Conservation (phyloP, 1,140 invertebrate species). For the Drosophila sulfurigaster region DNA sequence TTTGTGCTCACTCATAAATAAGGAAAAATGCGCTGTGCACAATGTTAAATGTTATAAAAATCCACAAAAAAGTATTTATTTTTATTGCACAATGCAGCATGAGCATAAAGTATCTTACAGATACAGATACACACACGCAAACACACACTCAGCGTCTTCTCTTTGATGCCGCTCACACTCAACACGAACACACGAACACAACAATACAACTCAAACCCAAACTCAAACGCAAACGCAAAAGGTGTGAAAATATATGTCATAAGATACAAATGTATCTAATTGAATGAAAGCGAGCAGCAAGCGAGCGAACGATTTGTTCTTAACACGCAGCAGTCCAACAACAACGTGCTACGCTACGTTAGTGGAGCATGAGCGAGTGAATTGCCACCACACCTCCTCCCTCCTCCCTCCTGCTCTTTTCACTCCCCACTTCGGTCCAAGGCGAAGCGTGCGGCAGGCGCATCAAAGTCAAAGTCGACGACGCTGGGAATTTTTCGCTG, state of each 20-base stretch:
- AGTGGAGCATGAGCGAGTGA: slow-evolving; percentile 31
- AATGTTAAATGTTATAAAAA: slow-evolving; percentile 78
- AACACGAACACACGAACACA: slow-evolving; percentile 10
- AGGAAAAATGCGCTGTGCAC: slow-evolving; percentile 64
- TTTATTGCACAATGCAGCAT: slow-evolving; percentile 75
- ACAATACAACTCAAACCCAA: slow-evolving; percentile 7
- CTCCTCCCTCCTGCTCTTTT: no score
- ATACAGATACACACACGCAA: slow-evolving; percentile 54
- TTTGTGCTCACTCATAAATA: slow-evolving; percentile 67
- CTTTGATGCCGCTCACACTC: slow-evolving; percentile 31
- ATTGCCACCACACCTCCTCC: neutral
- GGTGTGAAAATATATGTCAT: slow-evolving; percentile 83
- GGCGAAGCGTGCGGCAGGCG: slow-evolving; percentile 57
- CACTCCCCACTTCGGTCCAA: slow-evolving; percentile 13
- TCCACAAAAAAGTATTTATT: slow-evolving; percentile 73
- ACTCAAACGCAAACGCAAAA: slow-evolving; percentile 54
- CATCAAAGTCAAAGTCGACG: slow-evolving; percentile 78
- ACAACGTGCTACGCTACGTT: slow-evolving; percentile 16
- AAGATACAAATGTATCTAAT: slow-evolving; percentile 83
- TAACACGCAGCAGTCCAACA: slow-evolving; percentile 70
- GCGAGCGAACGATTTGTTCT: slow-evolving; percentile 63
- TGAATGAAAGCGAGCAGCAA: slow-evolving; percentile 68
- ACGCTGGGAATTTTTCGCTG: slow-evolving; percentile 49
- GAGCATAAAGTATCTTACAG: slow-evolving; percentile 64
- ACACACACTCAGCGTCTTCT: slow-evolving; percentile 5